These are phyloP conservation scores for Apodemia hepburni DNA, from an alignment of 2,888 invertebrate genomes.

Conservation along the genomic window DNA sequence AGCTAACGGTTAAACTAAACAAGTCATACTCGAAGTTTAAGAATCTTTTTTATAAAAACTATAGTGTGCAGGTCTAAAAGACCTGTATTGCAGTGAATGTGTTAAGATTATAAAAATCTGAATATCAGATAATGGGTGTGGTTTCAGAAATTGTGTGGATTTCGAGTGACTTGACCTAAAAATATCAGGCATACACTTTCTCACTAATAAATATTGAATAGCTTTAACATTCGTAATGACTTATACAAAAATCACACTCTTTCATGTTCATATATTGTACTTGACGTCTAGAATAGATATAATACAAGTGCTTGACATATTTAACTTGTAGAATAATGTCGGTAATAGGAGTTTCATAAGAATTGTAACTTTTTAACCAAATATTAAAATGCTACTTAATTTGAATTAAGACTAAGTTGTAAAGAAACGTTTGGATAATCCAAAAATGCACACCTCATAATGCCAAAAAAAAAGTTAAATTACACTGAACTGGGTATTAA, in stretches of 20 bases:
- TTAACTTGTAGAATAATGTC: too few species aligned
- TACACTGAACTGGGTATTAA: too few species aligned
- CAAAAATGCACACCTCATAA: too few species aligned
- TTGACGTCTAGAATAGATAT: constrained; percentile 5
- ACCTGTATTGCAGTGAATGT: background rate
- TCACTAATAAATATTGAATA: constrained; percentile 22
- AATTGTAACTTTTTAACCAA: too few species aligned
- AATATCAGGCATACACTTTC: constrained; percentile 16
- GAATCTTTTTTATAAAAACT: background rate
- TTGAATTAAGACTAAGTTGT: too few species aligned
- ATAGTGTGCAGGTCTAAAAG: background rate
- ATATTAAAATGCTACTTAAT: too few species aligned
- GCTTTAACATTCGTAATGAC: constrained; percentile 4
- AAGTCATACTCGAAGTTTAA: background rate
- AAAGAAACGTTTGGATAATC: too few species aligned
- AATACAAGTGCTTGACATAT: too few species aligned
- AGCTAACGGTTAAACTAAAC: background rate
- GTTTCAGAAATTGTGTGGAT: background rate
- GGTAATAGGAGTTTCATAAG: too few species aligned
- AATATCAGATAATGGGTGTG: background rate
- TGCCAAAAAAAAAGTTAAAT: too few species aligned
- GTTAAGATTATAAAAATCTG: constrained; percentile 3
- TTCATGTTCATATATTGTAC: constrained; percentile 12
- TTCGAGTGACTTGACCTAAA: background rate
- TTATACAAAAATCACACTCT: background rate